Evolutionary conservation across 1,140 invertebrate genomes (phyloP).

Genomic region (Orchestia grillus): DNA sequence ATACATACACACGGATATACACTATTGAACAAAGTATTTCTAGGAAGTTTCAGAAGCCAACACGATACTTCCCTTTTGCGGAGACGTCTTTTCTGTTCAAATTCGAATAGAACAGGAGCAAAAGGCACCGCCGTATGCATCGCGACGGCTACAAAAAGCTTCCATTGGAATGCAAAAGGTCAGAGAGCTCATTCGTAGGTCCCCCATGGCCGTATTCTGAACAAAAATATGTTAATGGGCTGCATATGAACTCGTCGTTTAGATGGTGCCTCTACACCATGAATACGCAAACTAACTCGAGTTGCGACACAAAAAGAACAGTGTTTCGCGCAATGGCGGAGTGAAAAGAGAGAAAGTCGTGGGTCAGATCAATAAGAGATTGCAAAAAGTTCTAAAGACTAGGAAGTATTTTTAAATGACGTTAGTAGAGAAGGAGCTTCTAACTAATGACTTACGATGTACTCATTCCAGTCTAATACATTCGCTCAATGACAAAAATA

Average conservation of each 20-base stretch:
- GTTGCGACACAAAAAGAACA: background rate
- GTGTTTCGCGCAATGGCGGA: background rate
- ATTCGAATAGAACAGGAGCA: background rate
- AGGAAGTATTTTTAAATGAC: too few relatives aligned
- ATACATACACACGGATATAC: background rate
- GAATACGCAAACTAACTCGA: background rate
- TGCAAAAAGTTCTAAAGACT: too few relatives aligned
- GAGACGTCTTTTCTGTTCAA: background rate
- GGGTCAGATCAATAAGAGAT: too few relatives aligned
- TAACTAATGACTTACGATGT: too few relatives aligned
- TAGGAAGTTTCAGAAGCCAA: background rate
- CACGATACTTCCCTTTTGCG: background rate
- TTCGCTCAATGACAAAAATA: too few relatives aligned
- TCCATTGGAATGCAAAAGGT: background rate
- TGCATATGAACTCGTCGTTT: background rate
- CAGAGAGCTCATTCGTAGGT: background rate
- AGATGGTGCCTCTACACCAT: background rate
- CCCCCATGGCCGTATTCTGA: background rate
- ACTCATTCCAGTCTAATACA: too few relatives aligned
- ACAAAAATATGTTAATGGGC: background rate
- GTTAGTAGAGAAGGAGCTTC: too few relatives aligned
- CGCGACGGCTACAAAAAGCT: background rate
- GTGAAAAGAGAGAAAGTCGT: background rate
- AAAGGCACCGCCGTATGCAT: background rate
- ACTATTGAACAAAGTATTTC: background rate